A percentile compares a stretch with the other conserved stretches of the same genome.
Evolutionary conservation across 2,113 vertebrate genomes (phyloP).

Genomic region (Atrichornis clamosus): DNA sequence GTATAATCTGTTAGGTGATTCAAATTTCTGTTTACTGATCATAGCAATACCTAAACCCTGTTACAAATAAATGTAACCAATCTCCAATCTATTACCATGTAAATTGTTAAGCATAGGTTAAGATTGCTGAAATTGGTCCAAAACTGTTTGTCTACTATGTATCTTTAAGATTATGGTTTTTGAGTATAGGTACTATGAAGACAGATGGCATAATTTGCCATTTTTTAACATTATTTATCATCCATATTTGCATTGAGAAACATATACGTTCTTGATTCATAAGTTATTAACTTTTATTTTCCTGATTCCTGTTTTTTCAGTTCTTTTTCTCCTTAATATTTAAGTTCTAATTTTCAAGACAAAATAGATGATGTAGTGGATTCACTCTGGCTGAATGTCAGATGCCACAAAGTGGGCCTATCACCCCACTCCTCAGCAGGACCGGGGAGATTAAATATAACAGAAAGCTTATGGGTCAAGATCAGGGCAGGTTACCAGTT

Average conservation of each 20-base stretch:
- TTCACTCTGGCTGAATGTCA: not conserved
- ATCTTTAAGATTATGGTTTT: not conserved
- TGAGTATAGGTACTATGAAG: not conserved
- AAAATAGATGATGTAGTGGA: not conserved
- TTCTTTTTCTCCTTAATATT: not conserved
- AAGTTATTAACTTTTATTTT: not conserved
- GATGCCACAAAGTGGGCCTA: not conserved
- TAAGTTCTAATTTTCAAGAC: not conserved
- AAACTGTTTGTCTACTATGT: not conserved
- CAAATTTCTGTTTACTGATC: not conserved
- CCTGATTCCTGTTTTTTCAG: not conserved
- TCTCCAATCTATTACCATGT: not conserved
- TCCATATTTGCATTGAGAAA: not conserved
- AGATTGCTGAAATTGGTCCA: not conserved
- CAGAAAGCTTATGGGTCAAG: not conserved
- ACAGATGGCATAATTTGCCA: not conserved
- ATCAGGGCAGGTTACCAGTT: not conserved
- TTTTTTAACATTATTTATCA: not conserved
- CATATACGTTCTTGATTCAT: not conserved
- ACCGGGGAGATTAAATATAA: not conserved
- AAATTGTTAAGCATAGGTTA: not conserved
- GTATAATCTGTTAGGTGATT: not conserved
- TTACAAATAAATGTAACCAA: not conserved
- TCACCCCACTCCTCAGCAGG: not conserved
- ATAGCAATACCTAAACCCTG: not conserved